Percentiles rank a stretch among this genome's conserved stretches.
phyloP scores from a whole-genome alignment of 2,797 vertebrate genomes.

The Masticophis lateralis region DNA sequence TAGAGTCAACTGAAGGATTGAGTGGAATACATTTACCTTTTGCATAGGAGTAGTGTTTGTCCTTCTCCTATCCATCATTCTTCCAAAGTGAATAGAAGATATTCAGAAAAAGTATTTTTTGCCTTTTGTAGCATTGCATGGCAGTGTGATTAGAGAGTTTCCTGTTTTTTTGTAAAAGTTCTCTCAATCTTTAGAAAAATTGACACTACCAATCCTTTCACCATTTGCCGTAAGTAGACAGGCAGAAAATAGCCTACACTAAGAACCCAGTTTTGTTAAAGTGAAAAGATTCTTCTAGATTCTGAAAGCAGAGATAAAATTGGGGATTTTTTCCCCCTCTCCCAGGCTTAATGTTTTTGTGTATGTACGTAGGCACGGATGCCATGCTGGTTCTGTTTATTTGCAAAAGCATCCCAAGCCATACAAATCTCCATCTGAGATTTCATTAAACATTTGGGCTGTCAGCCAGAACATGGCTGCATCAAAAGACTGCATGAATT shows the following conservation, averaged over 20 bases:
- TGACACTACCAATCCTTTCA: neutral
- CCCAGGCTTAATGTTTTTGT: neutral
- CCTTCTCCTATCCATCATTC: neutral
- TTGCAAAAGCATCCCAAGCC: neutral
- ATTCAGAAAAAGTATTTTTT: neutral
- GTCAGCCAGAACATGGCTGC: conserved; percentile 34
- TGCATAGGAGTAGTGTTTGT: neutral
- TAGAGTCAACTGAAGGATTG: neutral
- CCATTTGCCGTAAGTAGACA: neutral
- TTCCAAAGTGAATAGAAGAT: conserved; percentile 13
- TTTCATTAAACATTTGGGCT: conserved; percentile 18
- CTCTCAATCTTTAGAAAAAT: neutral
- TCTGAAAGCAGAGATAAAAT: neutral
- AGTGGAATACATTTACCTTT: neutral
- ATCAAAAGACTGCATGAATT: conserved; percentile 47
- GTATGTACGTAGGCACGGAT: neutral
- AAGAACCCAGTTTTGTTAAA: neutral
- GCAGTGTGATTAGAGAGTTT: neutral
- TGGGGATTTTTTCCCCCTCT: neutral
- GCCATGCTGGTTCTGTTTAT: conserved; percentile 1
- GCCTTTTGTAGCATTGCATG: neutral
- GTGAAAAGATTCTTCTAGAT: neutral
- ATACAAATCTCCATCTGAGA: neutral
- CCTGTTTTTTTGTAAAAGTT: neutral
- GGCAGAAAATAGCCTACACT: neutral